phyloP scores from a whole-genome alignment of 1,140 invertebrate genomes.

The Drosophila bifasciata region DNA sequence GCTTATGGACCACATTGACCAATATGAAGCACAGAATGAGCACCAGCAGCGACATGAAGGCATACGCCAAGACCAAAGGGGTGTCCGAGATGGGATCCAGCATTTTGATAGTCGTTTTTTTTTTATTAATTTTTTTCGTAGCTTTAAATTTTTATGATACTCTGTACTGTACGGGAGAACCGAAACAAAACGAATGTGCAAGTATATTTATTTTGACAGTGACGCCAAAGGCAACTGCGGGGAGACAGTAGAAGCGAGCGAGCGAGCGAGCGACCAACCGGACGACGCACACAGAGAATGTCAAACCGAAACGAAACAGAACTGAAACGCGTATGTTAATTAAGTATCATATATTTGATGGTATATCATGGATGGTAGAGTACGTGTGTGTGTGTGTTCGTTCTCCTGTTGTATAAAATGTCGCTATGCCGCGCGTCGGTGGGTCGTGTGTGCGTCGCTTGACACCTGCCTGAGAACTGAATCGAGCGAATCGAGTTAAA shows the following conservation, averaged over 20 bases:
- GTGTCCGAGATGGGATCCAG: slow-evolving; percentile 76
- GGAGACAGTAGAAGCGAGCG: no score
- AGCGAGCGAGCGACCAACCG: neutral
- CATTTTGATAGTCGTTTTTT: slow-evolving; percentile 47
- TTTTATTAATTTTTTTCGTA: slow-evolving; percentile 7
- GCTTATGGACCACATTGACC: slow-evolving; percentile 77
- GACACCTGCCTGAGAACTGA: slow-evolving; percentile 64
- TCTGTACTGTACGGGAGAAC: slow-evolving; percentile 11
- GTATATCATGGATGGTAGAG: slow-evolving; percentile 35
- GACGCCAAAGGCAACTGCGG: no score
- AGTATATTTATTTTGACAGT: neutral
- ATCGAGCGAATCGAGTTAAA: slow-evolving; percentile 49
- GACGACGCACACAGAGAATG: slow-evolving; percentile 25
- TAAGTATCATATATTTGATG: slow-evolving; percentile 38
- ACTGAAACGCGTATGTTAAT: slow-evolving; percentile 37
- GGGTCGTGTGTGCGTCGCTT: slow-evolving; percentile 48
- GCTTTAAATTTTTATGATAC: neutral
- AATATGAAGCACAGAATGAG: slow-evolving; percentile 78
- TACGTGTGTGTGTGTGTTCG: neutral
- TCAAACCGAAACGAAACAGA: no score
- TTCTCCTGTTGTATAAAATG: neutral
- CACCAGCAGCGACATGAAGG: slow-evolving; percentile 75
- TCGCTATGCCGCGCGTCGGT: slow-evolving; percentile 34
- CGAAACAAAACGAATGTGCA: slow-evolving; percentile 11
- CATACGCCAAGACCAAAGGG: slow-evolving; percentile 77